Evolutionary conservation across 2,888 invertebrate species (phyloP).

Genomic region (Eumacrocentrus americanus): DNA sequence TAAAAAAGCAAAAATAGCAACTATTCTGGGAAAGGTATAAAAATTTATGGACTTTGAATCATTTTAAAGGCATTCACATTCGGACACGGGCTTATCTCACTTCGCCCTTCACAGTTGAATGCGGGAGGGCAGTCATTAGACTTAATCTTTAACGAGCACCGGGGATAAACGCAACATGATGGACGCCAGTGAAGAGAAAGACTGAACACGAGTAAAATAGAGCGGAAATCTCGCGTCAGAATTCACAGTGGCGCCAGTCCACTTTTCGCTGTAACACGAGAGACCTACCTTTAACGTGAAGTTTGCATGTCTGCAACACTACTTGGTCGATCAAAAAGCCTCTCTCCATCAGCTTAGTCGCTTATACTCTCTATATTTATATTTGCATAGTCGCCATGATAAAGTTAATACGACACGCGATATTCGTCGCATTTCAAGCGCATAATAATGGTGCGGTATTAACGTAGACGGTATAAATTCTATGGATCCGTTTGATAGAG

Average conservation of each 20-base stretch:
- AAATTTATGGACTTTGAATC: too few relatives aligned
- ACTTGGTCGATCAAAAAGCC: slow-evolving; percentile 33
- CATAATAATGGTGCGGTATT: slow-evolving; percentile 24
- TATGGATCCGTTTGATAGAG: slow-evolving; percentile 18
- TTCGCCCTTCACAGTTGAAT: too few relatives aligned
- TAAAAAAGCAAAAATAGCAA: too few relatives aligned
- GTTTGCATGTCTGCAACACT: slow-evolving; percentile 41
- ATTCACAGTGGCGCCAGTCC: not conserved
- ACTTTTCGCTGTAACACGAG: slow-evolving; percentile 6
- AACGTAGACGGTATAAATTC: slow-evolving; percentile 24
- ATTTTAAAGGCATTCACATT: too few relatives aligned
- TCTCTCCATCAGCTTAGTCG: not conserved
- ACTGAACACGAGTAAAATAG: not conserved
- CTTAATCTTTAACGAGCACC: too few relatives aligned
- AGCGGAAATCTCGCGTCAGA: not conserved
- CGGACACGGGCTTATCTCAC: too few relatives aligned
- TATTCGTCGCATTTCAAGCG: slow-evolving; percentile 30
- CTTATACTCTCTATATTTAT: slow-evolving; percentile 24
- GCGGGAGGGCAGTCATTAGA: too few relatives aligned
- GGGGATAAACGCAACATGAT: not conserved
- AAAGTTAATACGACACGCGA: slow-evolving; percentile 29
- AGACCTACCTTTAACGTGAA: slow-evolving; percentile 30
- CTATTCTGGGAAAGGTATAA: too few relatives aligned
- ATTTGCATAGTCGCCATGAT: slow-evolving; percentile 44
- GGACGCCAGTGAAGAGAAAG: not conserved